These are phyloP conservation scores for Apoda limacodes DNA, from an alignment of 2,888 invertebrate genomes.

Conservation along the genomic window DNA sequence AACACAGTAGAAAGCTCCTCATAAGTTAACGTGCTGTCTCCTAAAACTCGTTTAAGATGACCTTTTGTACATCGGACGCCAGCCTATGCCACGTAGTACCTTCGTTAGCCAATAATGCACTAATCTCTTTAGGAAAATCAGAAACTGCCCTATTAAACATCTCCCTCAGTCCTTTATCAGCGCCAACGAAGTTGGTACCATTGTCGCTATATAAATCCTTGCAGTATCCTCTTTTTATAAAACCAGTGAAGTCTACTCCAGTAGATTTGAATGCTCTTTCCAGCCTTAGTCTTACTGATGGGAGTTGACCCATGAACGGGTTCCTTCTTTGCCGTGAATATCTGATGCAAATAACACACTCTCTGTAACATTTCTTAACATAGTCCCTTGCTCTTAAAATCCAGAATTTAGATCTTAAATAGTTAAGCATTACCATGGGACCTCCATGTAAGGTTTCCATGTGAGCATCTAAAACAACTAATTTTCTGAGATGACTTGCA, in stretches of 20 bases:
- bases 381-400: conserved; percentile 9
- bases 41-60: too few relatives aligned
- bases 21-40: too few relatives aligned
- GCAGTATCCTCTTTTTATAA: too few relatives aligned
- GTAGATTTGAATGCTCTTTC: too few relatives aligned
- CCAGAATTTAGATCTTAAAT: conserved; percentile 12
- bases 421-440: conserved; percentile 12
- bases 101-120: background rate
- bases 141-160: too few relatives aligned
- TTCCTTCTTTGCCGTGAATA: too few relatives aligned
- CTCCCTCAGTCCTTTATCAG: too few relatives aligned
- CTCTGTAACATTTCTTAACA: conserved; percentile 7
- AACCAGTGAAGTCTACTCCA: conserved; percentile 20
- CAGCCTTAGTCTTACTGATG: conserved; percentile 17
- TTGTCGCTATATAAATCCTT: too few relatives aligned
- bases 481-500: conserved; percentile 8
- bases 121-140: background rate
- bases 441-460: conserved; percentile 17
- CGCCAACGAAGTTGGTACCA: too few relatives aligned
- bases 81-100: conserved; percentile 15
- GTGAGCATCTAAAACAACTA: conserved; percentile 15
- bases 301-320: too few relatives aligned
- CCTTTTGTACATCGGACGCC: too few relatives aligned
- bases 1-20: conserved; percentile 1
- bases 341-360: too few relatives aligned